Conservation (phyloP, 2,888 invertebrate species). For the Anoncus sp. region DNA sequence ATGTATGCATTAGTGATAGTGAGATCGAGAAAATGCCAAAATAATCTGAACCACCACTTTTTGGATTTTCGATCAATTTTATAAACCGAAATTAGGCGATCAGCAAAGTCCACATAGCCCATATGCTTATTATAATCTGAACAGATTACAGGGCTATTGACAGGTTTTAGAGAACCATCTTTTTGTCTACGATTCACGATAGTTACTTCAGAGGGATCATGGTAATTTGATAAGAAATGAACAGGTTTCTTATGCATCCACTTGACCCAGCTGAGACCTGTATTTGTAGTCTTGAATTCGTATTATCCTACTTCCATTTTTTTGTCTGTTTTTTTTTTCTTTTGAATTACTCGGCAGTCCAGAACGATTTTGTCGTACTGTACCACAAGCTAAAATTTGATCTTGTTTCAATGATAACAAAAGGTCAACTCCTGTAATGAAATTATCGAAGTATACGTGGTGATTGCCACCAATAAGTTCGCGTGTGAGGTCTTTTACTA, state of each 20-base stretch:
- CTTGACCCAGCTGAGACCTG: slow-evolving; percentile 10
- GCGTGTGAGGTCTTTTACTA: slow-evolving; percentile 68
- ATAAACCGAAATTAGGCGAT: neutral
- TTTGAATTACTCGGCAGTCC: slow-evolving; percentile 55
- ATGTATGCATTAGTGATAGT: slow-evolving; percentile 1
- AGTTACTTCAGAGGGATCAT: slow-evolving; percentile 7
- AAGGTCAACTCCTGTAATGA: slow-evolving; percentile 32
- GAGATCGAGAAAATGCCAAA: slow-evolving; percentile 15
- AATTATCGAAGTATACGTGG: slow-evolving; percentile 61
- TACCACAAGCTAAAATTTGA: slow-evolving; percentile 57
- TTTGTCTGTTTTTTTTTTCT: no score
- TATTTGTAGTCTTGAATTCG: slow-evolving; percentile 34
- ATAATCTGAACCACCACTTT: slow-evolving; percentile 32
- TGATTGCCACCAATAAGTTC: slow-evolving; percentile 45
- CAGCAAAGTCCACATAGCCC: slow-evolving; percentile 27
- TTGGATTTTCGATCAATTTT: slow-evolving; percentile 33
- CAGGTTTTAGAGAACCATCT: slow-evolving; percentile 3
- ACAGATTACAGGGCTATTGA: slow-evolving; percentile 8
- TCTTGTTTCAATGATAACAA: slow-evolving; percentile 51
- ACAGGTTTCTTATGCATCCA: slow-evolving; percentile 25
- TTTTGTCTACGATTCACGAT: slow-evolving; percentile 14
- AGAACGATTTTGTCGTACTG: slow-evolving; percentile 47
- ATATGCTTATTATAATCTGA: slow-evolving; percentile 25
- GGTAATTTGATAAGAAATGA: slow-evolving; percentile 14
- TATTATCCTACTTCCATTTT: no score